phyloP scores from a whole-genome alignment of 2,888 invertebrate species.

The Nesidiocoris tenuis region DNA sequence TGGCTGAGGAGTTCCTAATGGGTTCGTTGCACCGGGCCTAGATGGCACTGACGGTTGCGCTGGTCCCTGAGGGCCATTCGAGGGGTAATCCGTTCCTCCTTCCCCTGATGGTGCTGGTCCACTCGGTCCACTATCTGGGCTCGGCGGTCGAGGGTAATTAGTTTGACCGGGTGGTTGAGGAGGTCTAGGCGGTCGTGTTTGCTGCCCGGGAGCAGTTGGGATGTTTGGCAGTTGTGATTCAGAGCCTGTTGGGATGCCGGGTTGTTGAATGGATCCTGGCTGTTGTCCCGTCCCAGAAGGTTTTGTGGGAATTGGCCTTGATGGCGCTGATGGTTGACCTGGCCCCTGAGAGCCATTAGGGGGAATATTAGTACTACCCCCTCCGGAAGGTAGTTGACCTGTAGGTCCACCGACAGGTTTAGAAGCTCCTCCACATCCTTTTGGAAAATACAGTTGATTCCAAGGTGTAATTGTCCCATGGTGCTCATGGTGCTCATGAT shows the following conservation, averaged over 20 bases:
- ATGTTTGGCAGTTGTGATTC: no score
- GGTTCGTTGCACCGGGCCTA: slow-evolving; percentile 5
- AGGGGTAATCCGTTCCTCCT: not conserved
- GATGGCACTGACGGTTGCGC: not conserved
- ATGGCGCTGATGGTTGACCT: no score
- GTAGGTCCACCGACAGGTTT: slow-evolving; percentile 16
- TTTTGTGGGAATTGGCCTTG: no score
- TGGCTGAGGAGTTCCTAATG: slow-evolving; percentile 46
- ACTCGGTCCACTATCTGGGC: no score
- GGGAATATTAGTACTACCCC: not conserved
- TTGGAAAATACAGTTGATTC: slow-evolving; percentile 70
- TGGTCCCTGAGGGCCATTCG: not conserved
- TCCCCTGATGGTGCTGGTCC: no score
- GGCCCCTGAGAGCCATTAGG: not conserved
- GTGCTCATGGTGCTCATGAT: slow-evolving; percentile 53
- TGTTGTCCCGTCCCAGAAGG: no score
- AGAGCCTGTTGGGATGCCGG: no score
- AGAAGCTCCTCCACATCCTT: slow-evolving; percentile 62
- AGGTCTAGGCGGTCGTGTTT: no score
- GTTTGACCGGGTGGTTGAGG: no score
- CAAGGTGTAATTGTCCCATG: slow-evolving; percentile 65
- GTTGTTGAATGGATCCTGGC: no score
- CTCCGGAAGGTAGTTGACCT: not conserved
- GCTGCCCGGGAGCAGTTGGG: no score
- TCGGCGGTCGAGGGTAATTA: no score